Percentiles rank a stretch among this genome's conserved stretches.
Conservation (phyloP, 1,140 invertebrate genomes). For the Drosophila virilis region DNA sequence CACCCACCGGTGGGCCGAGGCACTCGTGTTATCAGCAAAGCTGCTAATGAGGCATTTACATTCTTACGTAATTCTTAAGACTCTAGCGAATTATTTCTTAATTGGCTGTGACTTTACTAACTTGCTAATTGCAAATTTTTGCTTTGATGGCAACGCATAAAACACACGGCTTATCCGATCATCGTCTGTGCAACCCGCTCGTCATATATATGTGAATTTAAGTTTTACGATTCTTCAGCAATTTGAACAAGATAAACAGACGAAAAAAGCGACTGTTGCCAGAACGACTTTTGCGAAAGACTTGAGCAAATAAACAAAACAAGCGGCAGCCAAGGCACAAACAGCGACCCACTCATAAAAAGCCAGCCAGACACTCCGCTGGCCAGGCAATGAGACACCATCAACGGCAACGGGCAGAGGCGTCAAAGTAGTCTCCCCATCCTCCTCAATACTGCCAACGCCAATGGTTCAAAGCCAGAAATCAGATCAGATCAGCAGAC, state of each 20-base stretch:
- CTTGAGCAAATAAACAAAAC: slow-evolving; percentile 50
- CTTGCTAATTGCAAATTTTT: slow-evolving; percentile 20
- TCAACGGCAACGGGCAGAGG: slow-evolving; percentile 4
- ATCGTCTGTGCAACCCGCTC: slow-evolving; percentile 32
- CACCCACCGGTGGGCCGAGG: not conserved
- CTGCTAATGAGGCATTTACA: slow-evolving; percentile 39
- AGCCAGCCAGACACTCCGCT: slow-evolving; percentile 1
- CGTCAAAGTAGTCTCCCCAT: slow-evolving; percentile 4
- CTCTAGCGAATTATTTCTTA: slow-evolving; percentile 28
- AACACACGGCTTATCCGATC: slow-evolving; percentile 31
- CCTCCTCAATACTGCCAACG: slow-evolving; percentile 7
- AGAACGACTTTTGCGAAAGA: slow-evolving; percentile 44
- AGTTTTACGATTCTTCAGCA: slow-evolving; percentile 44
- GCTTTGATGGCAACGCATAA: slow-evolving; percentile 1
- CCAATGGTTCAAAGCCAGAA: slow-evolving; percentile 17
- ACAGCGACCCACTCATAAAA: slow-evolving; percentile 40
- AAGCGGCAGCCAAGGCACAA: slow-evolving; percentile 11
- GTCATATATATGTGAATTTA: slow-evolving; percentile 12
- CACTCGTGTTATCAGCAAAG: slow-evolving; percentile 6
- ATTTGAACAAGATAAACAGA: slow-evolving; percentile 44
- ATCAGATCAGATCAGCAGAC: slow-evolving; percentile 37
- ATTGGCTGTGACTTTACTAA: slow-evolving; percentile 38
- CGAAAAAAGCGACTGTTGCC: slow-evolving; percentile 14
- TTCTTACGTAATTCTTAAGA: slow-evolving; percentile 5
- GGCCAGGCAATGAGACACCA: slow-evolving; percentile 21